A percentile compares a stretch with the other conserved stretches of the same genome.
These are phyloP conservation scores for Hippocampus zosterae DNA, from an alignment of 2,113 vertebrate genomes.

Conservation along the genomic window DNA sequence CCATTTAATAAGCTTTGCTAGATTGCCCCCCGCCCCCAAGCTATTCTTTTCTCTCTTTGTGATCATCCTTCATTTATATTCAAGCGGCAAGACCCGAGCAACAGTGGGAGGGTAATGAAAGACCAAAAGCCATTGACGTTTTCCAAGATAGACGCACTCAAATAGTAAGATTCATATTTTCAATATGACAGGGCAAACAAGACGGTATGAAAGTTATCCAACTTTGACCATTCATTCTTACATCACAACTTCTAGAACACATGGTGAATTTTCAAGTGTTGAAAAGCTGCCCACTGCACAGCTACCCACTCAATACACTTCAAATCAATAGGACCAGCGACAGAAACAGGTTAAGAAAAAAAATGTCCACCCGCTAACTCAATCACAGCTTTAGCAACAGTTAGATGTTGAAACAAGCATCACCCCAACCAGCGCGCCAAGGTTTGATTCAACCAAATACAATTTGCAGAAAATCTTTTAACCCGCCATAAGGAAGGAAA, in stretches of 20 bases:
- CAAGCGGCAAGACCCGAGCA: conserved; percentile 32
- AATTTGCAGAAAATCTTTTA: conserved; percentile 16
- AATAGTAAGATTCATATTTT: neutral
- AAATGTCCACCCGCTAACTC: conserved; percentile 13
- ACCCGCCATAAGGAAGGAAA: neutral
- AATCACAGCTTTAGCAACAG: conserved; percentile 6
- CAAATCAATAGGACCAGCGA: conserved; percentile 48
- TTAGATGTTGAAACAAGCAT: conserved; percentile 6
- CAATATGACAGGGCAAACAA: conserved; percentile 7
- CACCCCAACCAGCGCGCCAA: neutral
- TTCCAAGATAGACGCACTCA: neutral
- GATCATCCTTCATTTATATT: conserved; percentile 42
- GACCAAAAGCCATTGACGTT: conserved; percentile 41
- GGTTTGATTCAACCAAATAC: neutral
- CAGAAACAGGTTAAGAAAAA: neutral
- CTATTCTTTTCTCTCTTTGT: conserved; percentile 15
- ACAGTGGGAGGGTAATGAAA: conserved; percentile 42
- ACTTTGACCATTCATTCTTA: conserved; percentile 8
- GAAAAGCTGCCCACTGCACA: conserved; percentile 29
- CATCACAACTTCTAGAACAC: conserved; percentile 9
- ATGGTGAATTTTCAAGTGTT: conserved; percentile 26
- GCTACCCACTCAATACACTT: conserved; percentile 41
- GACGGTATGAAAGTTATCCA: conserved; percentile 1
- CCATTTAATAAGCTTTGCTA: neutral
- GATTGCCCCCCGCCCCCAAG: neutral